phyloP scores from a whole-genome alignment of 2,113 vertebrate species.

The Petrocephalus zakoni region DNA sequence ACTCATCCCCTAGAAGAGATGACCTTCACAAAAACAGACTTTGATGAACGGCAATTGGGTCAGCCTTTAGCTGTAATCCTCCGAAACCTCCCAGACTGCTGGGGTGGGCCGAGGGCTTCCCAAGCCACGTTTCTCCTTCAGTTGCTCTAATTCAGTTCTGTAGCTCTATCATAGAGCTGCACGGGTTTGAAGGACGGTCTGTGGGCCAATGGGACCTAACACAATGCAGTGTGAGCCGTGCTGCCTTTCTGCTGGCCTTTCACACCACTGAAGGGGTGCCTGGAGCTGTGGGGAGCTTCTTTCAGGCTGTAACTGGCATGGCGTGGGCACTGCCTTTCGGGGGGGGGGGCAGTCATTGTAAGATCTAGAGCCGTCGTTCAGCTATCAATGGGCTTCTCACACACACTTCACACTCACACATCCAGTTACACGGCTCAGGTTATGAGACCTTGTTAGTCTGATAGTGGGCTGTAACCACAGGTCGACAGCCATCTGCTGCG shows the following conservation, averaged over 20 bases:
- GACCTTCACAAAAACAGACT: background rate
- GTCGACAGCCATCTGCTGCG: background rate
- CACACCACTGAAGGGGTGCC: background rate
- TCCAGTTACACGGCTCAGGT: background rate
- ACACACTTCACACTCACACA: background rate
- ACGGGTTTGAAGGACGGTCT: background rate
- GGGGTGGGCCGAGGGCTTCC: background rate
- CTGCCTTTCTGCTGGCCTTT: background rate
- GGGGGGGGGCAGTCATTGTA: slow-evolving; percentile 12
- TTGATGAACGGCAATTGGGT: background rate
- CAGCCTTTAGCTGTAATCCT: background rate
- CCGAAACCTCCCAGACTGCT: background rate
- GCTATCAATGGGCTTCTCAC: background rate
- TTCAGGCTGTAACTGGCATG: background rate
- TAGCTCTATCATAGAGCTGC: background rate
- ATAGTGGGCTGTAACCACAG: background rate
- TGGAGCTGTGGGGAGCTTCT: background rate
- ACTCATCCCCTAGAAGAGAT: background rate
- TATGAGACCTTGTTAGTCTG: background rate
- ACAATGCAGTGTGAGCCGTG: background rate
- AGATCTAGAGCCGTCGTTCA: slow-evolving; percentile 22
- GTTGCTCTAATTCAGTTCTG: background rate
- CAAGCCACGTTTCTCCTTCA: background rate
- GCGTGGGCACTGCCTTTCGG: background rate
- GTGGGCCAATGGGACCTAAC: background rate